These are phyloP conservation scores for Orchesella cincta DNA, from an alignment of 1,140 invertebrate genomes.

Conservation along the genomic window DNA sequence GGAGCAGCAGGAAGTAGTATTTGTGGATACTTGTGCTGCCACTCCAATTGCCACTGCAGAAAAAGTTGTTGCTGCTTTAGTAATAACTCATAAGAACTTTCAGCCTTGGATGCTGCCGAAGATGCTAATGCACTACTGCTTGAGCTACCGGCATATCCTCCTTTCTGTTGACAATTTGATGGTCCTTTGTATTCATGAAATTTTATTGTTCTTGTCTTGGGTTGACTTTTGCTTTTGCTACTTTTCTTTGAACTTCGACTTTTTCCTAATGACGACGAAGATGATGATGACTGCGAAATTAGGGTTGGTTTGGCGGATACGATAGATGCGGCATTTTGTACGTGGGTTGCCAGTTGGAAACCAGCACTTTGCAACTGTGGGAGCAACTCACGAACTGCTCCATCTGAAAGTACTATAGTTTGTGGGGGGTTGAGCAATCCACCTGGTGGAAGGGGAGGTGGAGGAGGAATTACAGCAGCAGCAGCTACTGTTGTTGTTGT, in stretches of 20 bases:
- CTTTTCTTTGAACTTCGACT: slow-evolving; percentile 45
- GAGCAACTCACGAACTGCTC: background rate
- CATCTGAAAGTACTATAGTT: slow-evolving; percentile 18
- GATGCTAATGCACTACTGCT: background rate
- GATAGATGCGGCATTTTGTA: slow-evolving; percentile 30
- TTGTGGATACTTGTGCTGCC: slow-evolving; percentile 78
- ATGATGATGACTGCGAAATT: slow-evolving; percentile 31
- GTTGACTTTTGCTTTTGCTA: slow-evolving; percentile 73
- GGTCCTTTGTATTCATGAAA: slow-evolving; percentile 99
- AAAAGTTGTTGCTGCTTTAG: slow-evolving; percentile 91
- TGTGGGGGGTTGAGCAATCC: slow-evolving; percentile 56
- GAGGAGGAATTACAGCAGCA: slow-evolving; percentile 61
- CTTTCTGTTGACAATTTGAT: slow-evolving; percentile 77
- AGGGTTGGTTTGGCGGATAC: slow-evolving; percentile 71
- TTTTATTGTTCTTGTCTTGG: slow-evolving; percentile 89
- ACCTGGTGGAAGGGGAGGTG: slow-evolving; percentile 55
- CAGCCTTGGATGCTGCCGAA: slow-evolving; percentile 56
- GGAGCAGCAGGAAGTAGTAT: slow-evolving; percentile 69
- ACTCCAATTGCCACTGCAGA: slow-evolving; percentile 82
- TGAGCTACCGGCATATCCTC: background rate
- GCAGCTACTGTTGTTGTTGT: slow-evolving; percentile 65
- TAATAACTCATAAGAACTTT: slow-evolving; percentile 88
- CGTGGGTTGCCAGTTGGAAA: slow-evolving; percentile 60
- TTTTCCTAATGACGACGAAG: slow-evolving; percentile 40
- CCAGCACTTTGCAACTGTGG: slow-evolving; percentile 29